Evolutionary conservation across 53 echinoderm and acorn worm species (phyloP), one percentile per base, ranked within the genome.

Genomic region (Glandiceps talaboti): DNA sequence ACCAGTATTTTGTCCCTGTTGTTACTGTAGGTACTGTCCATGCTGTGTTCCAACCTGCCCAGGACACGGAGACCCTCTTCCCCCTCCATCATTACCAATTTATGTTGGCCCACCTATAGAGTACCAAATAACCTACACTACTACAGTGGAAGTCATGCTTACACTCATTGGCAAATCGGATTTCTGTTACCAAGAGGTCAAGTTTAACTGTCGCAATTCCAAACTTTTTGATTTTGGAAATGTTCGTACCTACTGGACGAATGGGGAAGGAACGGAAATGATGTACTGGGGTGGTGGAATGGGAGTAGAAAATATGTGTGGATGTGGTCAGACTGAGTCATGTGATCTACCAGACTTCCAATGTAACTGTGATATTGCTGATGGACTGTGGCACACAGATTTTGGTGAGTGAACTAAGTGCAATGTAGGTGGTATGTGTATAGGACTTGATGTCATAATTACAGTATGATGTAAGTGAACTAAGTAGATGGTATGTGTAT

Each of bases 131-230:
- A 45, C 64, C 20, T 78, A 78, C 28, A 78, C 25, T 26, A 78
- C 79, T 1, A 1, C 79, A 27, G 32, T 32, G 20, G 32, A 78
- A 32, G 31, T 32, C 79, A 20, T 78, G 25, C 1, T 78, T 1
- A 32, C 30, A 32, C 32, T 78, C 1, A 78, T 78, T 78, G 79
- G 31, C n/a, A 31, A 32, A 0, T 78, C 79, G 1, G 0, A 31
- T 0, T 78, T 78, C 79, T 78, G 79, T 32, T 78, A 30, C 26
- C 79, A 78, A 32, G 79, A 78, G 79, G 32, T 78, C 6, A 27
- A 26, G 26, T 1, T 78, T 1, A 26, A 78, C 25, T 78, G 79
- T 26, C 79, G 28, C 1, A 78, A 78, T 26, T 31, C 27, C 32
- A 31, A 32, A 26, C 32, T 78, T 30, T 78, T 78, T 27, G 20